Evolutionary conservation across 2,888 invertebrate genomes (phyloP), one percentile per base, ranked within the genome.

Genomic region (Caenorhabditis sinica): DNA sequence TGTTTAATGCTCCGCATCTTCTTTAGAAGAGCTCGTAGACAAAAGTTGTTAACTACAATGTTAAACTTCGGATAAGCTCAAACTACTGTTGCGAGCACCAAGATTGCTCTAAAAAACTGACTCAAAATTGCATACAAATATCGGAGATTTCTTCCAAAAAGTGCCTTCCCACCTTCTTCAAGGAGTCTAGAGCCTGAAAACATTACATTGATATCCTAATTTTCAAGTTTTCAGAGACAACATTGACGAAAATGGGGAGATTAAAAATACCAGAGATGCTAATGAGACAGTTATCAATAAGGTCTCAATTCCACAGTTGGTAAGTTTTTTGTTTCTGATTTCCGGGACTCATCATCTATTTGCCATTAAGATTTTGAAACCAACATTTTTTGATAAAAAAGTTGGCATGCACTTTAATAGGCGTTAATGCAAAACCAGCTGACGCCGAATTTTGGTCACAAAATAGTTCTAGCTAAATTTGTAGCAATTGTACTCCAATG

Each of bases 221-320:
- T 8, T 49, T n/a, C 49, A 23, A 43, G 20, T 20, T 80, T 80
- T 0, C 72, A 81, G 80, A n/a, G 66, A 68, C n/a, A 61, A 69
- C 9, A 51, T 36, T 13, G 74, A 82, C 30, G 69, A 69, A 5
- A 72, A 75, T 53, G 81, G 58, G 9, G 81, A 72, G 8, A 61
- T 81, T 13, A 61, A 71, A 58, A 63, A 53, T 8, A 84, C 84
- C 9, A 56, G 84, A 65, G 84, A 81, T 53, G 66, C 76, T 3
- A 76, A 81, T 15, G 76, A 81, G 43, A 72, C 72, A 25, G 68
- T 68, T 13, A 61, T 81, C 25, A 76, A 72, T n/a, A 84, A 84
- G 49, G 84, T 84, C 4, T 73, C 84, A 0, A 69, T 84, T 40
- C 74, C 73, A 9, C 73, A 84, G 36, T 65, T 84, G 83, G 83